These are phyloP conservation scores for Cydia splendana DNA, from an alignment of 1,140 invertebrate genomes.

Conservation along the genomic window DNA sequence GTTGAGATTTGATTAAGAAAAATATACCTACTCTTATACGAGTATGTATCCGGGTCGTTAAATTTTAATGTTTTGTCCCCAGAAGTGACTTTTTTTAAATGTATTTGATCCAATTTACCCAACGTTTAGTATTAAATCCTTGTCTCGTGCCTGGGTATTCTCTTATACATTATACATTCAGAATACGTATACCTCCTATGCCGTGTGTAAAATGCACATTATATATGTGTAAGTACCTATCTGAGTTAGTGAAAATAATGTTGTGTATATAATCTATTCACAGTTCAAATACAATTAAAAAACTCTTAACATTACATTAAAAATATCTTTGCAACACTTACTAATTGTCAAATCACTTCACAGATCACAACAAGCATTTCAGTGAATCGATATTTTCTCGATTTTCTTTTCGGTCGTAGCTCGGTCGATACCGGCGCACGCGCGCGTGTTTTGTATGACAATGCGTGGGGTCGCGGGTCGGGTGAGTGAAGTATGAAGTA, in stretches of 20 bases:
- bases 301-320: not conserved
- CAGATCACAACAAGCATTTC: not conserved
- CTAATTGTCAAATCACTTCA: not conserved
- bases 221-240: too few species aligned
- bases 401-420: not conserved
- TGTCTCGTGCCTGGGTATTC: too few species aligned
- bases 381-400: not conserved
- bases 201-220: too few species aligned
- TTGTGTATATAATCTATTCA: not conserved
- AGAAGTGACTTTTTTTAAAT: too few species aligned
- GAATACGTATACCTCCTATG: too few species aligned
- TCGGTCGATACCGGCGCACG: constrained; percentile 45
- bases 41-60: too few species aligned
- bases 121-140: too few species aligned
- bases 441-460: constrained; percentile 66
- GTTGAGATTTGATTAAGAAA: too few species aligned
- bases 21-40: too few species aligned
- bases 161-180: too few species aligned
- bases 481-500: constrained; percentile 29
- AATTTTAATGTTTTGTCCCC: too few species aligned
- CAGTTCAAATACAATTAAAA: not conserved
- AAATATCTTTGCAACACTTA: not conserved
- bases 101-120: too few species aligned
- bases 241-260: not conserved
- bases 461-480: constrained; percentile 48